A percentile compares a stretch with the other conserved stretches of the same genome.
Evolutionary conservation across 2,113 vertebrate species (phyloP).

Genomic region (Urocynchramus pylzowi): DNA sequence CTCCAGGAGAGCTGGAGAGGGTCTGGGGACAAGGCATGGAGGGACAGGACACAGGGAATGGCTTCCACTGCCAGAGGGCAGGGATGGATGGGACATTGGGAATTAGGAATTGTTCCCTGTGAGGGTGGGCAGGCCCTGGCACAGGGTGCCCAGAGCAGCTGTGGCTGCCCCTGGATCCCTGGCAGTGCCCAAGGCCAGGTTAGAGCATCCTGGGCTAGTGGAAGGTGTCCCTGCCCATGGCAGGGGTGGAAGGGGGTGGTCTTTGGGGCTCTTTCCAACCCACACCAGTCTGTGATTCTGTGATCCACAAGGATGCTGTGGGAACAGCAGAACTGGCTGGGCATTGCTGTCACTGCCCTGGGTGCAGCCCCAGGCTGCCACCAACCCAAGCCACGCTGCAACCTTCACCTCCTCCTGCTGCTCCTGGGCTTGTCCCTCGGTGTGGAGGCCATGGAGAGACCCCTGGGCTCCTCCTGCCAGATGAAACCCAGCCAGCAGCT

Average conservation of each 20-base stretch:
- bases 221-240: not conserved
- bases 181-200: not conserved
- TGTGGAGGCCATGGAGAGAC: not conserved
- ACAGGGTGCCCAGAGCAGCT: not conserved
- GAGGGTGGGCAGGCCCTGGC: not conserved
- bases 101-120: fast-evolving
- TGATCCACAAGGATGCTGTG: not conserved
- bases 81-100: fast-evolving
- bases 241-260: not conserved
- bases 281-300: not conserved
- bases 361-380: not conserved
- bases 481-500: fast-evolving
- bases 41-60: not conserved
- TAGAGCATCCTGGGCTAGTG: not conserved
- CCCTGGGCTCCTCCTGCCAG: not conserved
- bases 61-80: not conserved
- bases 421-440: slow-evolving; percentile 33
- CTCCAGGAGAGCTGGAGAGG: not conserved
- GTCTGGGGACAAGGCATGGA: not conserved
- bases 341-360: fast-evolving
- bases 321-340: not conserved
- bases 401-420: slow-evolving; percentile 52
- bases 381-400: not conserved
- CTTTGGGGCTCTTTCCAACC: not conserved
- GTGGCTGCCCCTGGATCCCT: not conserved